A percentile compares a stretch with the other conserved stretches of the same genome.
These are phyloP conservation scores for Cryptocheilus praepositus DNA, from an alignment of 2,888 invertebrate species.

Conservation along the genomic window DNA sequence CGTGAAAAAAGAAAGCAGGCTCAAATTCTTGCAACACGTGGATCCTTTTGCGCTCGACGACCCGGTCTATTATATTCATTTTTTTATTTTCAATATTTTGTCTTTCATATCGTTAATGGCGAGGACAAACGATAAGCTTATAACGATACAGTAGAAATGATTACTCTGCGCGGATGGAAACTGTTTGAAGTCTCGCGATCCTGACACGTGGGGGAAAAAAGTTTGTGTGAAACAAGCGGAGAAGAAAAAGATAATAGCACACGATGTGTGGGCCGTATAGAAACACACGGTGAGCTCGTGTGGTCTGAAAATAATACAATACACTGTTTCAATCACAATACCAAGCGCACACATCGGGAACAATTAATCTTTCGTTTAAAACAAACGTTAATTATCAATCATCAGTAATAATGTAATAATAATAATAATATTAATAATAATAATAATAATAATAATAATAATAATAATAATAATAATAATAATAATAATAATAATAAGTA, in stretches of 20 bases:
- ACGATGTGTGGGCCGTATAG: constrained; percentile 26
- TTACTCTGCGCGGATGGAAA: constrained; percentile 41
- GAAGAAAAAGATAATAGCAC: constrained; percentile 15
- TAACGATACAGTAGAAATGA: constrained; percentile 5
- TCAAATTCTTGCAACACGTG: constrained; percentile 51
- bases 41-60: constrained; percentile 56
- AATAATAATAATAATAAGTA: constrained; percentile 58
- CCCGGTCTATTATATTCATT: constrained; percentile 47
- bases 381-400: constrained; percentile 30
- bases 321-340: constrained; percentile 2
- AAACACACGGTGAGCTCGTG: not conserved
- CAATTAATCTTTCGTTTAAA: constrained; percentile 9
- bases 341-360: constrained; percentile 33
- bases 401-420: constrained; percentile 38
- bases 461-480: constrained; percentile 47
- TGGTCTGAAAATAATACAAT: constrained; percentile 17
- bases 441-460: constrained; percentile 44
- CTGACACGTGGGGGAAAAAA: constrained; percentile 23
- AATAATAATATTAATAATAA: constrained; percentile 36
- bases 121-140: constrained; percentile 28
- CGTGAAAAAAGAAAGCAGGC: not conserved
- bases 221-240: constrained; percentile 6
- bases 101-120: constrained; percentile 47
- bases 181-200: constrained; percentile 30
- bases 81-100: constrained; percentile 53